Percentiles rank a stretch among this genome's conserved stretches.
Conservation (phyloP, 2,113 vertebrate species). For the Colinus virginianus region DNA sequence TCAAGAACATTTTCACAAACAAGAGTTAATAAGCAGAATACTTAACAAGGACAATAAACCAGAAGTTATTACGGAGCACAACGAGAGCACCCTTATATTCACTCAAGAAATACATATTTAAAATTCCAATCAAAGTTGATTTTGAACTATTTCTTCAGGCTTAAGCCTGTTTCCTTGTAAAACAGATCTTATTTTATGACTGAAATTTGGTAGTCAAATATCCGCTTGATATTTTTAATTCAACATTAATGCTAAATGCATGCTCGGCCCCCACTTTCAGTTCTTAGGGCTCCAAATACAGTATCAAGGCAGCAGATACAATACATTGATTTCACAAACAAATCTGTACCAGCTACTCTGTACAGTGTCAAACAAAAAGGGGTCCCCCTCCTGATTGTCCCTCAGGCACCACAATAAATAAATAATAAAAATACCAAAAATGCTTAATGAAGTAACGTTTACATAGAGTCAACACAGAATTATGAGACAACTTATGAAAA, state of each 20-base stretch:
- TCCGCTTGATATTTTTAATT: neutral
- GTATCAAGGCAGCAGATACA: constrained; percentile 30
- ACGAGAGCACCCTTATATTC: neutral
- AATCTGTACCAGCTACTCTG: neutral
- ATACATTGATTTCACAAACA: neutral
- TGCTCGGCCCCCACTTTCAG: neutral
- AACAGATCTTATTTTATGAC: neutral
- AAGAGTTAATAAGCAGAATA: constrained; percentile 30
- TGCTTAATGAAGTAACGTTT: neutral
- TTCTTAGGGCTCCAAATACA: constrained; percentile 16
- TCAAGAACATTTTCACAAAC: constrained; percentile 58
- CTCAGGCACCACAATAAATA: constrained; percentile 33
- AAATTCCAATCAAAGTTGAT: neutral
- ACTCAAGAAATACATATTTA: neutral
- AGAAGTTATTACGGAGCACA: constrained; percentile 13
- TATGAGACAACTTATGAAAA: neutral
- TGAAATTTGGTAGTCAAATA: constrained; percentile 18
- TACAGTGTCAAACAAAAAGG: neutral
- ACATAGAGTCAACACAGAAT: neutral
- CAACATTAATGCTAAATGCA: constrained; percentile 35
- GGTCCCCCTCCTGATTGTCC: neutral
- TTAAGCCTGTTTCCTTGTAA: neutral
- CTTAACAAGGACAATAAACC: constrained; percentile 47
- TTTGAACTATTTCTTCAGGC: neutral
- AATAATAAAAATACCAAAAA: constrained; percentile 43